Conservation (phyloP, 2,113 vertebrate species). For the Lagopus leucura region DNA sequence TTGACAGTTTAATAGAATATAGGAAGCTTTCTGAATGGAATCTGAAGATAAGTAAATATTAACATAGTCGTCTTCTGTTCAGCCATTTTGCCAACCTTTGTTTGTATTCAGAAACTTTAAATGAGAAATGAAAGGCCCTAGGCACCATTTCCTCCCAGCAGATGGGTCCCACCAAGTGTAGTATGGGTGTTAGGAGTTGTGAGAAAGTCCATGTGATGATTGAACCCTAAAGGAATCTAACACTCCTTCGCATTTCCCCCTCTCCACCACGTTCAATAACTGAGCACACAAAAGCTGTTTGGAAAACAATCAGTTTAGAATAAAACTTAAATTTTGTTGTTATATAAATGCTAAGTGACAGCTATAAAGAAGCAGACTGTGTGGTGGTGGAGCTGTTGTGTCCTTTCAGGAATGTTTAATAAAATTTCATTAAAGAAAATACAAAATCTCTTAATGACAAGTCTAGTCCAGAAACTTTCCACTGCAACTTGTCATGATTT, state of each 20-base stretch:
- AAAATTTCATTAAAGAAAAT: neutral
- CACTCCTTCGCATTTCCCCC: neutral
- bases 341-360: neutral
- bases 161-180: neutral
- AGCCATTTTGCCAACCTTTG: neutral
- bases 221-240: conserved; percentile 2
- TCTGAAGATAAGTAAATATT: neutral
- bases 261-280: neutral
- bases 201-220: neutral
- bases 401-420: conserved; percentile 4
- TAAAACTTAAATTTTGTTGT: neutral
- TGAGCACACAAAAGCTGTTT: neutral
- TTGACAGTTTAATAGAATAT: neutral
- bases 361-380: neutral
- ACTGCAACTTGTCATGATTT: neutral
- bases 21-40: neutral
- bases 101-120: neutral
- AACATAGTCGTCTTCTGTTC: neutral
- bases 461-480: neutral
- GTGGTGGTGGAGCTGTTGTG: neutral
- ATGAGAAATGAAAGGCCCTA: neutral
- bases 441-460: neutral
- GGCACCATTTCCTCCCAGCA: neutral
- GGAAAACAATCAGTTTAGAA: conserved; percentile 1
- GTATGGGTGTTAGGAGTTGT: neutral